phyloP scores from a whole-genome alignment of 2,888 invertebrate species.

The Lithosia quadra region DNA sequence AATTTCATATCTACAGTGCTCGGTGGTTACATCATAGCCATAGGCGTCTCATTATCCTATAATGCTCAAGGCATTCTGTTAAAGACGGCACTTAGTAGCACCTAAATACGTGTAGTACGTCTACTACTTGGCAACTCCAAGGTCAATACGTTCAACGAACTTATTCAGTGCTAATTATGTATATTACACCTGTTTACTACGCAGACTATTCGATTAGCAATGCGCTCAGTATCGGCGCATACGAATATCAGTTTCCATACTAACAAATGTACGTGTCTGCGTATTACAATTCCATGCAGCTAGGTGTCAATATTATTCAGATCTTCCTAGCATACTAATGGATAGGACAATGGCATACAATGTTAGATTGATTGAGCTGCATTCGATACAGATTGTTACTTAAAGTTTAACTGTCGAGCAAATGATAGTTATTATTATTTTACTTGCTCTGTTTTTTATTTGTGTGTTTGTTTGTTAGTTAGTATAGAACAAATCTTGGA shows the following conservation, averaged over 20 bases:
- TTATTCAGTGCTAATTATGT: slow-evolving; percentile 35
- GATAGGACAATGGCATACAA: slow-evolving; percentile 44
- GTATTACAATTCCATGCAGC: slow-evolving; percentile 48
- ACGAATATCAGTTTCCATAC: slow-evolving; percentile 41
- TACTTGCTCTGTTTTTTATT: no score
- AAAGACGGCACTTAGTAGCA: background rate
- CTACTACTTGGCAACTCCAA: slow-evolving; percentile 7
- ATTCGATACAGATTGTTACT: slow-evolving; percentile 13
- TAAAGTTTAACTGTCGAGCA: background rate
- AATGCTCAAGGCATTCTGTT: background rate
- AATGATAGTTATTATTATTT: background rate
- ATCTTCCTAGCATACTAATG: slow-evolving; percentile 50
- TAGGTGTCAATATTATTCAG: slow-evolving; percentile 52
- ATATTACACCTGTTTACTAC: slow-evolving; percentile 30
- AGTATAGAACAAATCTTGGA: no score
- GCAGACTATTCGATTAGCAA: slow-evolving; percentile 34
- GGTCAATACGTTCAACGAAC: slow-evolving; percentile 37
- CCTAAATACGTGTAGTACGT: background rate
- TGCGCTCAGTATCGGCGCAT: slow-evolving; percentile 34
- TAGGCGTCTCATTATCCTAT: background rate
- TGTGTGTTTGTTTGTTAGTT: no score
- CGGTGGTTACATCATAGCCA: background rate
- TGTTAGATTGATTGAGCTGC: slow-evolving; percentile 44
- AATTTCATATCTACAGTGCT: background rate
- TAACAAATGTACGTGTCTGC: slow-evolving; percentile 28